phyloP scores from a whole-genome alignment of 2,888 invertebrate species.

The Calephelis perditalis region DNA sequence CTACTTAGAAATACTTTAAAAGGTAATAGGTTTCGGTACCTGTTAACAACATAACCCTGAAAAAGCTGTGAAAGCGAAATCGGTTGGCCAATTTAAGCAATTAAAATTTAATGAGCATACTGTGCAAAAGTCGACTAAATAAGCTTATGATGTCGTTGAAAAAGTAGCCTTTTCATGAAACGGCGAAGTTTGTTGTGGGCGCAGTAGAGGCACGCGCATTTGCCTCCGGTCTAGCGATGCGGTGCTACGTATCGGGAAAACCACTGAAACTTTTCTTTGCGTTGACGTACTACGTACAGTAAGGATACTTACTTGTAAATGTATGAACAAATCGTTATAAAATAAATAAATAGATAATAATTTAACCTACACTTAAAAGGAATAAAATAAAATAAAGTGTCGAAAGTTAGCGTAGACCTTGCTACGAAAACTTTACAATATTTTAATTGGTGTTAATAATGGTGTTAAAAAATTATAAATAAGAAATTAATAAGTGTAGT shows the following conservation, averaged over 20 bases:
- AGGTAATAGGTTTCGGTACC: neutral
- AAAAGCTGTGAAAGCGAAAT: neutral
- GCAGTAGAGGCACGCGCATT: conserved; percentile 44
- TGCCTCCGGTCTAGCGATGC: conserved; percentile 49
- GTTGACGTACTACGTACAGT: conserved; percentile 15
- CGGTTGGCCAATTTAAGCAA: neutral
- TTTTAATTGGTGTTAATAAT: conserved; percentile 7
- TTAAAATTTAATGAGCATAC: no score
- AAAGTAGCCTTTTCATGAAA: conserved; percentile 29
- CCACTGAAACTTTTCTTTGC: conserved; percentile 54
- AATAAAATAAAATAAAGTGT: neutral
- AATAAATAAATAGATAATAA: neutral
- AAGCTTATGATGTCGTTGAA: conserved; percentile 26
- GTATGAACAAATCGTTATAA: neutral
- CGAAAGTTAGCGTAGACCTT: neutral
- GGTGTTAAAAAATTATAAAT: conserved; percentile 17
- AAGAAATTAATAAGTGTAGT: conserved; percentile 25
- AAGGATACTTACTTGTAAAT: neutral
- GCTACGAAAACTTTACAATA: neutral
- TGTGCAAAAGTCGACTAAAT: conserved; percentile 22
- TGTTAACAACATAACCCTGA: neutral
- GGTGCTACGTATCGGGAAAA: conserved; percentile 44
- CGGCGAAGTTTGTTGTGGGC: conserved; percentile 38
- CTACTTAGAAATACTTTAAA: neutral
- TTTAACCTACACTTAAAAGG: neutral